Evolutionary conservation across 2,797 vertebrate species (phyloP), one percentile per base, ranked within the genome.

Genomic region (Peromyscus attwateri): DNA sequence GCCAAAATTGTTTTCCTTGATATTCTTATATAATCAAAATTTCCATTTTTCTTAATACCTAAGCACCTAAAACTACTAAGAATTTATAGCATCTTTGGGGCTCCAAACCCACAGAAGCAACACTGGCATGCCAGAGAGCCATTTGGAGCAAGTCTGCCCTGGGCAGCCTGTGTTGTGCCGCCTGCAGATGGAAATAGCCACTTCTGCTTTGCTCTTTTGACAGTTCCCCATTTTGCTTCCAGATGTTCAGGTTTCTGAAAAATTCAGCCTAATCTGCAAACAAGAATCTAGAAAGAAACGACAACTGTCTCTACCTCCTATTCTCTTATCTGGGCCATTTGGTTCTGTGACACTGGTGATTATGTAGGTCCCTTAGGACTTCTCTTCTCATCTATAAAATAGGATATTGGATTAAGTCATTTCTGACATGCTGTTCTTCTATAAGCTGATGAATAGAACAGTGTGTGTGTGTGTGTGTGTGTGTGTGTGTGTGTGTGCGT

Each of bases 1-100:
- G 46, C 27, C 71, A 93, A 92, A 66, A 71, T 29, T 14, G 52
- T 92, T 97, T 87, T 16, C n/a, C 60, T 89, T 52, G 40, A 17
- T 79, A 43, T 49, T 81, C 55, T 92, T 92, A 29, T 34, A 87
- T 10, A 37, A 80, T 73, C 64, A 80, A 84, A 19, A 9, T n/a
- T 84, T 55, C 12, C n/a, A 31, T 82, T 76, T 46, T 94, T 76
- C 31, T 34, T 49, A 87, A 82, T n/a, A 87, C 77, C 21, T 64
- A 64, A 90, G 14, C 8, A 95, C 19, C 29, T 60, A 17, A 27
- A 81, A 31, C 12, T 80, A 55, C 62, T 64, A 83, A 52, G 23
- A 21, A 31, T 73, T 83, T 83, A 82, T 16, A 77, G 40, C 75
- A n/a, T 23, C 37, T 60, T 64, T 55, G 66, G 29, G 37, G 34